Percentiles rank a stretch among this genome's conserved stretches.
phyloP scores from a whole-genome alignment of 2,113 vertebrate genomes.

The Abramis brama region DNA sequence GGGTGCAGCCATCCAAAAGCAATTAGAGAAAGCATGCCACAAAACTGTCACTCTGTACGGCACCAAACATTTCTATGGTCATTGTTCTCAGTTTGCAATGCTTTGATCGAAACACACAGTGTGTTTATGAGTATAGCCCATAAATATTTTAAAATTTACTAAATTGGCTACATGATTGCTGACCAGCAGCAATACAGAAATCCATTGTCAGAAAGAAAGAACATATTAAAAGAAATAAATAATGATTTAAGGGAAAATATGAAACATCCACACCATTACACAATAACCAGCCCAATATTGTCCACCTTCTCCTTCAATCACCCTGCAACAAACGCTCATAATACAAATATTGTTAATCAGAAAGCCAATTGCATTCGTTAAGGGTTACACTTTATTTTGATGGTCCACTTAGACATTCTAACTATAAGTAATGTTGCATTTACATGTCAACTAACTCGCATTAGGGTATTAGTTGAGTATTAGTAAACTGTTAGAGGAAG shows the following conservation, averaged over 20 bases:
- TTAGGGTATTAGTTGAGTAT: too few relatives aligned
- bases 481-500: too few relatives aligned
- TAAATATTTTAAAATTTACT: not conserved
- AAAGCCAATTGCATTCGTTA: not conserved
- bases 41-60: not conserved
- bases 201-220: not conserved
- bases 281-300: not conserved
- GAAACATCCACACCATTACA: not conserved
- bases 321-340: not conserved
- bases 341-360: not conserved
- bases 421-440: too few relatives aligned
- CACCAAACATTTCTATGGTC: not conserved
- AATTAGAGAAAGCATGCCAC: not conserved
- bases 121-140: not conserved
- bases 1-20: too few relatives aligned
- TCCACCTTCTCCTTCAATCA: too few relatives aligned
- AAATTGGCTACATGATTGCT: constrained; percentile 5
- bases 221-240: not conserved
- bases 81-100: not conserved
- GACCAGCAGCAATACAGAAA: not conserved
- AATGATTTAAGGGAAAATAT: not conserved
- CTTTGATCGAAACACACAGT: not conserved
- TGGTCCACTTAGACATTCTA: too few relatives aligned
- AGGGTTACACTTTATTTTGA: too few relatives aligned
- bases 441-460: too few relatives aligned